A percentile compares a stretch with the other conserved stretches of the same genome.
These are phyloP conservation scores for Drosophila ustulata DNA, from an alignment of 2,888 invertebrate genomes.

Conservation along the genomic window DNA sequence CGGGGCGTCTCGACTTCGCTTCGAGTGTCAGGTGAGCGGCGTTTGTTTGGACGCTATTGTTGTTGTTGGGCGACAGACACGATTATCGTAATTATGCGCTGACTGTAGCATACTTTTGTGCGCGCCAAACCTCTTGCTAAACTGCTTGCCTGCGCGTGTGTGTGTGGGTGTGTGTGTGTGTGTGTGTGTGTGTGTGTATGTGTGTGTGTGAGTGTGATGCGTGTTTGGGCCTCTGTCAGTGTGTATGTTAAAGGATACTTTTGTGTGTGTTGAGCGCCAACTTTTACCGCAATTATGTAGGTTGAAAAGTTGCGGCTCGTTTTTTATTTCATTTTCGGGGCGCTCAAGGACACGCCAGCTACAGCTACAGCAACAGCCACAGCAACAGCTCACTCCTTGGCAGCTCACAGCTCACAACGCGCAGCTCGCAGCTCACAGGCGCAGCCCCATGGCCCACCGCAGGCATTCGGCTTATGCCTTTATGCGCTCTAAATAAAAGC, in stretches of 20 bases:
- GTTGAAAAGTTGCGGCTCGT: constrained; percentile 69
- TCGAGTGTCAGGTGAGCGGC: constrained; percentile 41
- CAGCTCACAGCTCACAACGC: not conserved
- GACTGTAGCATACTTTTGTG: constrained; percentile 73
- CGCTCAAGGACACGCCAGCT: constrained; percentile 63
- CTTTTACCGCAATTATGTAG: constrained; percentile 79
- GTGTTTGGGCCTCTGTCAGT: constrained; percentile 14
- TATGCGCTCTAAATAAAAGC: constrained; percentile 66
- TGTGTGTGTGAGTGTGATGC: constrained; percentile 20
- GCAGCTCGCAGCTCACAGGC: not conserved
- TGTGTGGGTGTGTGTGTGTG: constrained; percentile 14
- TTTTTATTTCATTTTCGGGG: constrained; percentile 64
- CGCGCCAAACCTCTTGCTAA: constrained; percentile 56
- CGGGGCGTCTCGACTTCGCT: not conserved
- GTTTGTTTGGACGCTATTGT: constrained; percentile 42
- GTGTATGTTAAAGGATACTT: constrained; percentile 49
- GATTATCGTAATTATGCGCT: constrained; percentile 81
- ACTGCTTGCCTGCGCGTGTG: constrained; percentile 34
- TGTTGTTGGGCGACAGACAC: constrained; percentile 67
- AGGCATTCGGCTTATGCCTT: constrained; percentile 70
- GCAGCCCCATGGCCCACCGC: constrained; percentile 17
- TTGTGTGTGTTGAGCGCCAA: constrained; percentile 45
- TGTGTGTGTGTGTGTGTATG: constrained; percentile 17
- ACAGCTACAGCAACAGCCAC: constrained; percentile 1
- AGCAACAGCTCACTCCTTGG: no score